Evolutionary conservation across 2,888 invertebrate genomes (phyloP).

Genomic region (Tanypteryx hageni): DNA sequence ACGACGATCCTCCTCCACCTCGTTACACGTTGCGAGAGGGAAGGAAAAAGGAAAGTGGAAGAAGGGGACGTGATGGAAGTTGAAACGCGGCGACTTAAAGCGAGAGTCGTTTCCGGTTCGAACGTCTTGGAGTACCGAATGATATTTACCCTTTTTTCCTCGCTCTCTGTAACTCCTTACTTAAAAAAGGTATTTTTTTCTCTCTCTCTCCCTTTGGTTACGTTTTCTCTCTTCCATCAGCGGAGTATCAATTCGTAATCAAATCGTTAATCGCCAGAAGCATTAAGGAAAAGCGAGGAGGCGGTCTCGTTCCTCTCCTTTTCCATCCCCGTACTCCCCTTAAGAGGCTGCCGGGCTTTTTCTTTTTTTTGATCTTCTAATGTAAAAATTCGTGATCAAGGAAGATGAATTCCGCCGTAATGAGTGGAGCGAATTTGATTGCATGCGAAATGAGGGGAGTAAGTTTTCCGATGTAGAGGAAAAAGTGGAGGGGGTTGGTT

Average conservation of each 20-base stretch:
- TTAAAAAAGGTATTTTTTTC: neutral
- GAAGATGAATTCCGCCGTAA: neutral
- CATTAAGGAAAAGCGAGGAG: neutral
- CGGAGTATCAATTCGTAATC: constrained; percentile 21
- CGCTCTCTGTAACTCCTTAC: neutral
- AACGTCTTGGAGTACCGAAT: neutral
- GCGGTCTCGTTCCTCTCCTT: too few relatives aligned
- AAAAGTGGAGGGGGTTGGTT: neutral
- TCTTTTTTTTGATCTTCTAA: neutral
- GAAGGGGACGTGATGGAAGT: neutral
- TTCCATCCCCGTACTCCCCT: neutral
- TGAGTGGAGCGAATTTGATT: neutral
- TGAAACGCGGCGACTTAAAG: neutral
- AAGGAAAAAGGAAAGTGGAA: neutral
- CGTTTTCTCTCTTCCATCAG: neutral
- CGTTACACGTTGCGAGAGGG: neutral
- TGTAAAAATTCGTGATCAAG: neutral
- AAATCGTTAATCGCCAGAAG: constrained; percentile 16
- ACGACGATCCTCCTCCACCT: neutral
- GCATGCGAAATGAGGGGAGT: neutral
- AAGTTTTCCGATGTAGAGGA: constrained; percentile 2
- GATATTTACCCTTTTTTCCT: neutral
- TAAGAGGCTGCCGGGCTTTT: neutral
- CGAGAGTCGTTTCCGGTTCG: neutral
- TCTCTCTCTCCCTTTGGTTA: too few relatives aligned